Evolutionary conservation across 2,113 vertebrate species (phyloP).

Genomic region (Ia io): DNA sequence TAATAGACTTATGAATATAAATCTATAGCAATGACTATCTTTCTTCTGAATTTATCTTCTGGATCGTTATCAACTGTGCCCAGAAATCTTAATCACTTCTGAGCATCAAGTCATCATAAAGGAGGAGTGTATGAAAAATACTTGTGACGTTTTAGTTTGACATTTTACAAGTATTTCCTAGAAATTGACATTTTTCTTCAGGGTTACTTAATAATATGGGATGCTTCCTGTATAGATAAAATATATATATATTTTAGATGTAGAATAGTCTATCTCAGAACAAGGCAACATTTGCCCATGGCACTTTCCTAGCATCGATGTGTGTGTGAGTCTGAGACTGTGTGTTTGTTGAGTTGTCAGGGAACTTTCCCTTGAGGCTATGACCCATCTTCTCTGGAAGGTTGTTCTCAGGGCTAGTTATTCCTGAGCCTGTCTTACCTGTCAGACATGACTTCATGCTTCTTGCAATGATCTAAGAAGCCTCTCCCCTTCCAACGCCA

Average conservation of each 20-base stretch:
- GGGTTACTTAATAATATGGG: background rate
- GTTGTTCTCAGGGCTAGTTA: background rate
- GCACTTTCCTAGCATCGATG: background rate
- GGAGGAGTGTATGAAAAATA: background rate
- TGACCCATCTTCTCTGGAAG: conserved; percentile 24
- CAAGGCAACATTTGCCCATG: background rate
- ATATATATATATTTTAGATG: background rate
- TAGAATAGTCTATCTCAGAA: background rate
- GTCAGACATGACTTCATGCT: background rate
- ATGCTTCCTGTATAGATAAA: background rate
- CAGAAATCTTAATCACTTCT: conserved; percentile 44
- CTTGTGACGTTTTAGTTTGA: background rate
- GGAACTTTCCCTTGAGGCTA: background rate
- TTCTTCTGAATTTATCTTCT: conserved; percentile 49
- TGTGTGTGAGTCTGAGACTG: background rate
- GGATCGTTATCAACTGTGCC: conserved; percentile 25
- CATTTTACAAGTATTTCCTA: conserved; percentile 19
- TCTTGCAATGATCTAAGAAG: background rate
- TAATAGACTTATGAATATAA: conserved; percentile 24
- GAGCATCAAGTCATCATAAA: conserved; percentile 32
- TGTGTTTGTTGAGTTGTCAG: background rate
- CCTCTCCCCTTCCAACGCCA: background rate
- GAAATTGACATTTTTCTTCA: conserved; percentile 31
- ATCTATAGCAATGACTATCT: background rate
- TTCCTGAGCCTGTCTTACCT: background rate